Percentiles rank a stretch among this genome's conserved stretches.
These are phyloP conservation scores for Odontomyia ornata DNA, from an alignment of 2,888 invertebrate genomes.

Conservation along the genomic window DNA sequence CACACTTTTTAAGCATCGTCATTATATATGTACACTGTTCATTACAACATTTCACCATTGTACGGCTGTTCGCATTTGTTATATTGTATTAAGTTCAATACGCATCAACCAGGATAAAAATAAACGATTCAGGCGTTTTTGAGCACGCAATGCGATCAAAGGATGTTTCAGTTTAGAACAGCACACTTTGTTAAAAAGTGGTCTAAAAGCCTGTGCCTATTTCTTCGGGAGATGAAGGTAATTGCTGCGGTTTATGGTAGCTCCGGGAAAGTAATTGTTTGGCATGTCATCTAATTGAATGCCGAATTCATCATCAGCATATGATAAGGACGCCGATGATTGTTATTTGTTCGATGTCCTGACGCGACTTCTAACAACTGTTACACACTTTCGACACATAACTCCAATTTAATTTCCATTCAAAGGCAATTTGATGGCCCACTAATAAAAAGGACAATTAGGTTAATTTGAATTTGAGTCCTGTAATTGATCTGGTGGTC, in stretches of 20 bases:
- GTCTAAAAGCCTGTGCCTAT: background rate
- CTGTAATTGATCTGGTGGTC: conserved; percentile 30
- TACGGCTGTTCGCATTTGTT: background rate
- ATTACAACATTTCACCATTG: background rate
- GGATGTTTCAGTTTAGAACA: background rate
- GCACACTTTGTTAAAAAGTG: background rate
- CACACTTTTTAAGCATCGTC: background rate
- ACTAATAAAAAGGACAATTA: conserved; percentile 47
- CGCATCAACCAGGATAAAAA: background rate
- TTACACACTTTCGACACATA: conserved; percentile 18
- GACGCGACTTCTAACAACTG: conserved; percentile 25
- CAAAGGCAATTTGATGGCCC: conserved; percentile 43
- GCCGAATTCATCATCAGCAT: conserved; percentile 26
- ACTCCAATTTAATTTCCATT: conserved; percentile 29
- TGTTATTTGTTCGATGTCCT: conserved; percentile 22
- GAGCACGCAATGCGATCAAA: conserved; percentile 26
- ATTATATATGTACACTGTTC: background rate
- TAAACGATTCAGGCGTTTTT: background rate
- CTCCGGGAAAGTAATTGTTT: conserved; percentile 21
- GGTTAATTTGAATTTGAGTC: conserved; percentile 40
- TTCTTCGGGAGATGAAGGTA: background rate
- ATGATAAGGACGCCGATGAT: conserved; percentile 20
- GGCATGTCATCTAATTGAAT: conserved; percentile 44
- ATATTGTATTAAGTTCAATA: background rate
- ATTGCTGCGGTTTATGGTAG: conserved; percentile 43